A percentile compares a stretch with the other conserved stretches of the same genome.
These are phyloP conservation scores for Hyla sarda DNA, from an alignment of 2,113 vertebrate genomes.

Conservation along the genomic window DNA sequence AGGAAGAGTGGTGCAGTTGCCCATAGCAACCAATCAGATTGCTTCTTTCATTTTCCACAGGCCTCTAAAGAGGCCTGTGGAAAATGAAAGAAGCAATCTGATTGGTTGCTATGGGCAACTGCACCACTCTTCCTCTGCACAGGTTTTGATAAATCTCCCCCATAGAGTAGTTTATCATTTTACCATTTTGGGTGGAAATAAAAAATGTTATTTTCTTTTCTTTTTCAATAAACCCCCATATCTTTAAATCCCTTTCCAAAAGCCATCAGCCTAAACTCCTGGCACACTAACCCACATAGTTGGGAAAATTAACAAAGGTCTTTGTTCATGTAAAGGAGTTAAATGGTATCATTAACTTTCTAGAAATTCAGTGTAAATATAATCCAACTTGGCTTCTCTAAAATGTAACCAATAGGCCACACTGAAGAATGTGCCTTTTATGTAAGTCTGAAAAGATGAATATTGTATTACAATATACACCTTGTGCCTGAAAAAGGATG, in stretches of 20 bases:
- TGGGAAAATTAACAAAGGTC: constrained; percentile 5
- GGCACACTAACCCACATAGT: neutral
- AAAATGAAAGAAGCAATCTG: too few relatives aligned
- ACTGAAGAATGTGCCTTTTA: constrained; percentile 31
- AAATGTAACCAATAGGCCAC: constrained; percentile 26
- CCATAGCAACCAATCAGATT: too few relatives aligned
- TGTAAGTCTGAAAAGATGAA: constrained; percentile 14
- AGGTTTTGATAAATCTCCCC: too few relatives aligned
- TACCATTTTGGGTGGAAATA: too few relatives aligned
- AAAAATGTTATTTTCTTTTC: neutral
- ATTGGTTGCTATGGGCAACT: too few relatives aligned
- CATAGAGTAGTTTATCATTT: too few relatives aligned
- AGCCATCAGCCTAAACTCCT: neutral
- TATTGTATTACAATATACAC: constrained; percentile 50
- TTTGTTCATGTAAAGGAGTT: constrained; percentile 26
- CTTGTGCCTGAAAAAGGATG: constrained; percentile 13
- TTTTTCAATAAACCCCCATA: neutral
- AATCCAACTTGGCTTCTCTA: constrained; percentile 30
- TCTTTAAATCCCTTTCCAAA: neutral
- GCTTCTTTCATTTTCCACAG: too few relatives aligned
- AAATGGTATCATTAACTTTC: constrained; percentile 37
- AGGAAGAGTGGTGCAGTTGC: too few relatives aligned
- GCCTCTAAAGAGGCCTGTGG: too few relatives aligned
- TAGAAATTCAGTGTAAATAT: constrained; percentile 12
- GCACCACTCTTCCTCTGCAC: too few relatives aligned